Conservation (phyloP, 2,888 invertebrate species). For the Watsonalla binaria region DNA sequence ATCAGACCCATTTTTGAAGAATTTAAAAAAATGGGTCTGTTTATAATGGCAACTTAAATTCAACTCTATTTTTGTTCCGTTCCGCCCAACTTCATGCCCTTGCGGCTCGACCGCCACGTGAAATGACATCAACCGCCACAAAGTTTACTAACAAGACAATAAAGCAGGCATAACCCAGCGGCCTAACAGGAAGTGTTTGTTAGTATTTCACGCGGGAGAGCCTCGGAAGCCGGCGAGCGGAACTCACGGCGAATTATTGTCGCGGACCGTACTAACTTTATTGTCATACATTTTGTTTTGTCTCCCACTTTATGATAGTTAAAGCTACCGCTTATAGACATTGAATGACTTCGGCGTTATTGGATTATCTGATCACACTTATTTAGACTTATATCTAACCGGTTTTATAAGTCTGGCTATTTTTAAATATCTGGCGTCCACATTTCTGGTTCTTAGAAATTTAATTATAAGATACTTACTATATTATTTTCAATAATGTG, state of each 20-base stretch:
- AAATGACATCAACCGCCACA: conserved; percentile 33
- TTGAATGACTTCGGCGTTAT: no score
- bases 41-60: no score
- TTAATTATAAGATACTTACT: no score
- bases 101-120: conserved; percentile 16
- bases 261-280: conserved; percentile 3
- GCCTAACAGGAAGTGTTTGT: conserved; percentile 54
- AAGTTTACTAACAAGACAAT: conserved; percentile 62
- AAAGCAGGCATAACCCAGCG: conserved; percentile 44
- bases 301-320: conserved; percentile 4
- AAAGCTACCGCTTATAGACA: not conserved
- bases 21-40: no score
- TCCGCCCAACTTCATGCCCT: not conserved
- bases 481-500: no score
- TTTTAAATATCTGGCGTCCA: no score
- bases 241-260: conserved; percentile 17
- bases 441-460: no score
- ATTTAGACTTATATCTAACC: no score
- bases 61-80: no score
- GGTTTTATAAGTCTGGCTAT: no score
- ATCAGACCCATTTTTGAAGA: no score
- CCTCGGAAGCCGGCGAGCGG: conserved; percentile 13
- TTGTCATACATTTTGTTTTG: conserved; percentile 5
- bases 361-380: no score
- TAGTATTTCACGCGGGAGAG: conserved; percentile 42